phyloP scores from a whole-genome alignment of 2,113 vertebrate genomes.

The Craseonycteris thonglongyai region DNA sequence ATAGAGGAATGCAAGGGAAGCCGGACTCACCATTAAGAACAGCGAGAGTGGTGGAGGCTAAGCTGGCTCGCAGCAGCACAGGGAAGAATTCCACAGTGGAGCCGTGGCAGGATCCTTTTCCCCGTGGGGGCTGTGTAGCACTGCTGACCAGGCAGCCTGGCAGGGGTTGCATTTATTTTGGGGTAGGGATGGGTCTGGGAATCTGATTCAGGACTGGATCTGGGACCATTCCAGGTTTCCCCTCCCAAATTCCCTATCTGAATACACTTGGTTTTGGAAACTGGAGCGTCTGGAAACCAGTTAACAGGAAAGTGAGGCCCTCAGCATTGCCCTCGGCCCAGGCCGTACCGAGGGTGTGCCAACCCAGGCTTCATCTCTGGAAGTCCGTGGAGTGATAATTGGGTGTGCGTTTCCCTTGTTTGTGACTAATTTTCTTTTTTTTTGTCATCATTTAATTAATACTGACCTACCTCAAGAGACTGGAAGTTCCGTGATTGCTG shows the following conservation, averaged over 20 bases:
- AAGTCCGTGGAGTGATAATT: not conserved
- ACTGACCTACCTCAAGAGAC: not conserved
- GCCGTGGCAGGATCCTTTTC: not conserved
- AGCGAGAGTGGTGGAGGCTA: not conserved
- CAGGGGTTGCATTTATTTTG: conserved; percentile 18
- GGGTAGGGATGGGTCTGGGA: not conserved
- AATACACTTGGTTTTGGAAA: conserved; percentile 26
- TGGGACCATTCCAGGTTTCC: not conserved
- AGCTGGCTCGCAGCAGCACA: not conserved
- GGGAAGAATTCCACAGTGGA: not conserved
- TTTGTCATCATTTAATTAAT: not conserved
- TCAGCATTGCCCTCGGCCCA: not conserved
- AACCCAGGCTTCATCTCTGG: not conserved
- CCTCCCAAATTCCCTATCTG: not conserved
- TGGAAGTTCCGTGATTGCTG: not conserved
- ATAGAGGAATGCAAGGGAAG: not conserved
- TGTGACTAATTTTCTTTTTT: not conserved
- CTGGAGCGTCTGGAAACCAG: conserved; percentile 26
- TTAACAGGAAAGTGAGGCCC: conserved; percentile 16
- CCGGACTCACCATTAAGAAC: not conserved
- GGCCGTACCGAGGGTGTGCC: not conserved
- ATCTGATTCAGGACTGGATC: not conserved
- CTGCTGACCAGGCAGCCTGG: not conserved
- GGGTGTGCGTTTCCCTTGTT: not conserved
- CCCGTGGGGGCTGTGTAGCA: not conserved